Conservation (phyloP, 2,888 invertebrate species). For the Bellardia bayeri region DNA sequence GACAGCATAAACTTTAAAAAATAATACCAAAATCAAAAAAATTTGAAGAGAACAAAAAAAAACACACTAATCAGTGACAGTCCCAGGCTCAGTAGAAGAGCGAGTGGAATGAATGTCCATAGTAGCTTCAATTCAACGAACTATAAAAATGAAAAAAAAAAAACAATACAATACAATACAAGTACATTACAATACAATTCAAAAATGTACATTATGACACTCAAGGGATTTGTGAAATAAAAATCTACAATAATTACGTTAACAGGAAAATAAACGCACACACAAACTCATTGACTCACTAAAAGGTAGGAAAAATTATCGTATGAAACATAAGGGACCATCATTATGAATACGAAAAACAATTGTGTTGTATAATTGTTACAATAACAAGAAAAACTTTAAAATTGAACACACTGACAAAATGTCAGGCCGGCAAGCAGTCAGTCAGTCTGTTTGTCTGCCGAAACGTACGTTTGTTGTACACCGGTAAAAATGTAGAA, state of each 20-base stretch:
- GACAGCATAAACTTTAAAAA: constrained; percentile 40
- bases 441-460: constrained; percentile 24
- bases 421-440: constrained; percentile 29
- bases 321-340: constrained; percentile 26
- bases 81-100: background rate
- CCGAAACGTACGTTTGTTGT: background rate
- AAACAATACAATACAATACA: constrained; percentile 50
- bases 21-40: constrained; percentile 19
- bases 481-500: constrained; percentile 10
- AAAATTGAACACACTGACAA: constrained; percentile 25
- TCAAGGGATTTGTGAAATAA: constrained; percentile 52
- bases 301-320: background rate
- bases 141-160: constrained; percentile 22
- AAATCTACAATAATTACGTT: constrained; percentile 44
- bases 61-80: constrained; percentile 24
- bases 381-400: constrained; percentile 29
- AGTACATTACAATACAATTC: constrained; percentile 14
- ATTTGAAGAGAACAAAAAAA: constrained; percentile 29
- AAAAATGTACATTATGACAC: constrained; percentile 59
- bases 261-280: constrained; percentile 25
- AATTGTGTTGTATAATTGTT: constrained; percentile 41
- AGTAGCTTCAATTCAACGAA: constrained; percentile 13
- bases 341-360: constrained; percentile 35
- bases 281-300: background rate
- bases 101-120: background rate